Conservation (phyloP, 53 echinoderm and acorn worm genomes). For the Paelopatides confundens region DNA sequence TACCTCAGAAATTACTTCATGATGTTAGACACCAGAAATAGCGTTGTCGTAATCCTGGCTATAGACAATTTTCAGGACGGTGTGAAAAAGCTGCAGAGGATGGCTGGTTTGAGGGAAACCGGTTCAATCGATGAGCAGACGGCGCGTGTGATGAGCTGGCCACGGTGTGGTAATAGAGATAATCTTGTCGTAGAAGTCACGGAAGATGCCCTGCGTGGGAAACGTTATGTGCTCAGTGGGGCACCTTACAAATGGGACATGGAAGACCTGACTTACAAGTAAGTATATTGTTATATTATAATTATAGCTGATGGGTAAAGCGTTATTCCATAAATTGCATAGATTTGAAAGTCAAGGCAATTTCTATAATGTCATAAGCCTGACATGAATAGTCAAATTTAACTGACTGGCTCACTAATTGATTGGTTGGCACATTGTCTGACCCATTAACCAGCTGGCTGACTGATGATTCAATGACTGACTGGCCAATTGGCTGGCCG, state of each 20-base stretch:
- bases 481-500: no score
- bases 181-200: slow-evolving; percentile 12
- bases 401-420: no score
- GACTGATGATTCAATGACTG: no score
- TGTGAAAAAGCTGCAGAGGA: slow-evolving; percentile 70
- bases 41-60: background rate
- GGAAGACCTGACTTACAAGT: slow-evolving; percentile 73
- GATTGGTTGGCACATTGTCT: no score
- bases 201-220: background rate
- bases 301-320: no score
- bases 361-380: no score
- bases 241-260: slow-evolving; percentile 69
- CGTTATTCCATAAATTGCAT: no score
- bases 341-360: no score
- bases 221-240: slow-evolving; percentile 74
- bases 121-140: slow-evolving; percentile 74
- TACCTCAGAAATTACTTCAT: slow-evolving; percentile 22
- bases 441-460: no score
- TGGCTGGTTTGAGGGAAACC: slow-evolving; percentile 67
- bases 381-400: no score
- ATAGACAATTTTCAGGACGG: slow-evolving; percentile 37
- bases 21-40: background rate
- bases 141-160: slow-evolving; percentile 54
- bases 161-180: slow-evolving; percentile 78
- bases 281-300: slow-evolving; percentile 5